Evolutionary conservation across 2,888 invertebrate species (phyloP), one percentile per base, ranked within the genome.

Genomic region (Tenodera sinensis): DNA sequence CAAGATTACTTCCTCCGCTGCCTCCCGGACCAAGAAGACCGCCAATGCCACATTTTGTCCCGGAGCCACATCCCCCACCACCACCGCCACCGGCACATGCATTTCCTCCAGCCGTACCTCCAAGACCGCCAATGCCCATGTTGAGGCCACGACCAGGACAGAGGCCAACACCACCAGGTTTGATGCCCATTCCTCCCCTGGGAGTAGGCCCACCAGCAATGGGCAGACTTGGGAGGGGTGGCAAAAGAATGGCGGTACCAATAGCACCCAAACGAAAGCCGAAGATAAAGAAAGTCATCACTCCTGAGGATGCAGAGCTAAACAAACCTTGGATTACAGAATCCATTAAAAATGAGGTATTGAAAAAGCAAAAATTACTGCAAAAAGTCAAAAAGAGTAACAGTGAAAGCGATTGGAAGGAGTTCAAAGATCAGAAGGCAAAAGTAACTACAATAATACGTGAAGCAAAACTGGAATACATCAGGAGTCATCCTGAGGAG

Each of bases 291-390:
- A 89, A 90, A 54, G 54, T 83, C 3, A 83, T 84, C 34, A 27
- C 82, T 20, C 34, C 42, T 81, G 81, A 81, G 28, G 83, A 91
- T 86, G 89, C 90, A 71, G 91, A 92, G 89, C 89, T 95, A 88
- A 94, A 94, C 47, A 95, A 95, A 92, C 94, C 95, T 0, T 95
- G 95, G 95, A 94, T 95, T 9, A 94, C 94, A 15, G 94, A 94
- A 25, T 93, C 94, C 34, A 94, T 95, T 85, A 94, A 94, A 91
- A 92, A 92, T 8, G 95, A 95, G 91, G 94, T 95, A 90, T 92
- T 92, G 82, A 94, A 94, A 91, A 95, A 95, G 91, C 94, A 95
- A 89, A 94, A 95, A 91, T 93, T 95, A 84, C 93, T 95, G 91
- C 93, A 94, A 83, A 91, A 92, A 81, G 94, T 94, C 4, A 93